Evolutionary conservation across 2,113 vertebrate species (phyloP).

Genomic region (Nansenia antarctica): DNA sequence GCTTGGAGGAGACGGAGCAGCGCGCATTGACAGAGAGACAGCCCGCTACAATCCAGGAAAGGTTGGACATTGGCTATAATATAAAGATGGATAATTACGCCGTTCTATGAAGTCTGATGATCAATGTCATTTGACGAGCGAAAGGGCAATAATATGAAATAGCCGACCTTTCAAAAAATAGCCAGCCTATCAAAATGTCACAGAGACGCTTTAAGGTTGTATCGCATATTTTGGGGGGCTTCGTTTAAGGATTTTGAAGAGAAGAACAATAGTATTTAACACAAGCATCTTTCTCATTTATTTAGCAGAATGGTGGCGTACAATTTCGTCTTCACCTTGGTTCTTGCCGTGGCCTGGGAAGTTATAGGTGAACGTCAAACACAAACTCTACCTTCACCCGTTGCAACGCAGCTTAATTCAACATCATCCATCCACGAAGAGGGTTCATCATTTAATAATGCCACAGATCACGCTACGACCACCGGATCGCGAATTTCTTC

Average conservation of each 20-base stretch:
- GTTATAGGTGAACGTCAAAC: constrained; percentile 50
- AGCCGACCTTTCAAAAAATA: too few relatives aligned
- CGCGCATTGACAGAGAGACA: constrained; percentile 7
- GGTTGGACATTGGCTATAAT: neutral
- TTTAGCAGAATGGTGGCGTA: constrained; percentile 40
- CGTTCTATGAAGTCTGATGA: neutral
- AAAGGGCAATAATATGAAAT: neutral
- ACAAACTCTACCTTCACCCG: constrained; percentile 41
- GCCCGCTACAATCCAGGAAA: neutral
- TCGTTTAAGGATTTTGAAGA: neutral
- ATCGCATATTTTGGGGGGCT: neutral
- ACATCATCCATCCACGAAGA: constrained; percentile 42
- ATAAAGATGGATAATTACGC: neutral
- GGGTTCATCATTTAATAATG: constrained; percentile 35
- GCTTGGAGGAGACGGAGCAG: constrained; percentile 20
- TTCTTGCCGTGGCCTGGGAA: constrained; percentile 50
- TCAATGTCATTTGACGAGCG: neutral
- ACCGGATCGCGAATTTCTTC: constrained; percentile 73
- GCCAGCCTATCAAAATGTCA: neutral
- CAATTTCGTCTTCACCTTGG: constrained; percentile 42
- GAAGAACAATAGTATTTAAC: neutral
- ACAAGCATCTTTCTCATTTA: neutral
- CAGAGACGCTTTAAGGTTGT: neutral
- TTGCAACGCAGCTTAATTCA: constrained; percentile 62
- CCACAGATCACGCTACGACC: constrained; percentile 47